Evolutionary conservation across 2,797 vertebrate genomes (phyloP), one percentile per base, ranked within the genome.

Genomic region (Sciaenops ocellatus): DNA sequence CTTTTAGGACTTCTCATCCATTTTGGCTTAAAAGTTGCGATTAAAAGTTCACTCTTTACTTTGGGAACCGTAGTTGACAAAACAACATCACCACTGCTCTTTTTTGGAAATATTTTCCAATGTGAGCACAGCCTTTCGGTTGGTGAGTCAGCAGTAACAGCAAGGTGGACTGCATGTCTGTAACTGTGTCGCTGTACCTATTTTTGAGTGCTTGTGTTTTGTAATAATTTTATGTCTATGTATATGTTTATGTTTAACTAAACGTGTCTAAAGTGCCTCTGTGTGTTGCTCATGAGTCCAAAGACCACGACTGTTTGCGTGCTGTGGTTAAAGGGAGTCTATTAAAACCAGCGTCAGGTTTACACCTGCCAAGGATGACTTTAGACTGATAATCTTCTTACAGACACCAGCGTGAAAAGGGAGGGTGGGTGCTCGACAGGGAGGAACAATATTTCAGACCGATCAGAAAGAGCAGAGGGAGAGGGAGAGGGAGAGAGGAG

Each of bases 311-410:
- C 47, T 76, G 16, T 48, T 75, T 72, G 44, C 28, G 10, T 26
- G 28, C 62, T 46, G 77, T 65, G 17, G 72, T 59, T 38, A 71
- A 88, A 80, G 75, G 51, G 60, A 72, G 76, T 81, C 74, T 51
- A 84, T 90, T 87, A 86, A 89, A 90, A 80, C 69, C 68, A 42
- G 41, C 42, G 44, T 70, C 48, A 62, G 76, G 71, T 85, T 90
- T 89, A 81, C 80, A 86, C 73, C 86, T 83, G 75, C 79, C 63
- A 54, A 70, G 44, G 68, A 83, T 64, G 79, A 85, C 71, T 82
- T 83, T 66, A 89, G 76, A 83, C 77, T 69, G 80, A 83, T 85
- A 86, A 87, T 90, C 77, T 83, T 65, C 79, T 90, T 80, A 85
- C 57, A 90, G 84, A 78, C 69, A 70, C 11, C 68, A n/a, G 59